phyloP scores from a whole-genome alignment of 1,140 invertebrate species.

The Rhizoglyphus robini region DNA sequence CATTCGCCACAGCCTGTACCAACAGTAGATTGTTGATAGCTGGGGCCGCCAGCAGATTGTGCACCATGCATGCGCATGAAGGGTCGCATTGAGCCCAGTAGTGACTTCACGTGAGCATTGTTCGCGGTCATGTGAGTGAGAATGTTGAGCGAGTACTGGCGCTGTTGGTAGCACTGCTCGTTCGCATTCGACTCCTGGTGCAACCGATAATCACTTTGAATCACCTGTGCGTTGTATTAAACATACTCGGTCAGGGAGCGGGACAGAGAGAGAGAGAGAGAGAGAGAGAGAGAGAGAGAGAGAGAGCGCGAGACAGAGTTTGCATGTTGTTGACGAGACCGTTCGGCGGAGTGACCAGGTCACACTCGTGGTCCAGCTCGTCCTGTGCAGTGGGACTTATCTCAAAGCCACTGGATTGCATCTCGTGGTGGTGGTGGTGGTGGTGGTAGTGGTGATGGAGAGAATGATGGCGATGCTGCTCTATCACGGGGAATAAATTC shows the following conservation, averaged over 20 bases:
- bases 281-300: background rate
- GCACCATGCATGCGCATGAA: slow-evolving; percentile 79
- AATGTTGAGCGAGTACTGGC: slow-evolving; percentile 87
- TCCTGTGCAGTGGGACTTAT: background rate
- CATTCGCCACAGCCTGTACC: slow-evolving; percentile 80
- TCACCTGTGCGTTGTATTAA: slow-evolving; percentile 34
- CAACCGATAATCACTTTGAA: slow-evolving; percentile 53
- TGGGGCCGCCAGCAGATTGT: slow-evolving; percentile 49
- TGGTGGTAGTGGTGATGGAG: background rate
- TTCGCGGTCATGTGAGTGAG: slow-evolving; percentile 94
- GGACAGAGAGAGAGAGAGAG: too few relatives aligned
- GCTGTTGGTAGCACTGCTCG: slow-evolving; percentile 66
- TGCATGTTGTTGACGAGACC: background rate
- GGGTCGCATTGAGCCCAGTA: slow-evolving; percentile 74
- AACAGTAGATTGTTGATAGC: slow-evolving; percentile 40
- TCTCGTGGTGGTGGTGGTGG: background rate
- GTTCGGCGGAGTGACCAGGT: background rate
- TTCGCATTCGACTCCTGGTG: slow-evolving; percentile 59
- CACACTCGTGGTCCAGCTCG: background rate
- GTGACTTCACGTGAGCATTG: slow-evolving; percentile 83
- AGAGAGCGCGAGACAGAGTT: background rate
- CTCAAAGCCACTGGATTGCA: background rate
- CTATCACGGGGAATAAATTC: too few relatives aligned
- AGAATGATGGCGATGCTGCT: too few relatives aligned
- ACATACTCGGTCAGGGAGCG: background rate